These are phyloP conservation scores for Zaprionus taronus DNA, from an alignment of 1,140 invertebrate genomes.

Conservation along the genomic window DNA sequence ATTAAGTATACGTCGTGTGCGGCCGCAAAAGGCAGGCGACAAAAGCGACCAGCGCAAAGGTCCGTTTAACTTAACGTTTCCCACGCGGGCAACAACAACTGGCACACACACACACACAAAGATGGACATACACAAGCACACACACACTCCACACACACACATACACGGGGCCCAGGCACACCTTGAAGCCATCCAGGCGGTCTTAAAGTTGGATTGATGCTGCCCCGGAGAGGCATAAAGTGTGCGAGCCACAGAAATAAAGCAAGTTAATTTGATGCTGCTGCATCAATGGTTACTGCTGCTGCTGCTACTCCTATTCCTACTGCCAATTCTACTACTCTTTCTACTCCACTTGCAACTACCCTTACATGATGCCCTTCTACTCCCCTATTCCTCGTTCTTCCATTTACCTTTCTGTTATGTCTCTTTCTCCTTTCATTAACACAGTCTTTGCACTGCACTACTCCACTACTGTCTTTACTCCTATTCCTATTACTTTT, in stretches of 20 bases:
- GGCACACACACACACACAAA: slow-evolving; percentile 11
- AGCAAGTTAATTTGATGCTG: slow-evolving; percentile 32
- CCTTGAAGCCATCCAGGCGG: background rate
- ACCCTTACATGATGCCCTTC: background rate
- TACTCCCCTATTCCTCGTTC: background rate
- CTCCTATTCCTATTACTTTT: background rate
- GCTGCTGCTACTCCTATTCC: background rate
- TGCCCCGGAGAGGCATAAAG: slow-evolving; percentile 39
- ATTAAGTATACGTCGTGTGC: slow-evolving; percentile 46
- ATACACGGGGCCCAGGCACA: background rate
- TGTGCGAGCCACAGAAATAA: slow-evolving; percentile 17
- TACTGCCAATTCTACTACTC: background rate
- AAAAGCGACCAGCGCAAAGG: slow-evolving; percentile 67
- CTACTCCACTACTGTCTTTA: background rate
- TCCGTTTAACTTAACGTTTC: slow-evolving; percentile 73
- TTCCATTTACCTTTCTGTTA: background rate
- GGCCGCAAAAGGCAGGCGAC: slow-evolving; percentile 21
- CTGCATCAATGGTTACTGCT: background rate
- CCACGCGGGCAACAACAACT: slow-evolving; percentile 46
- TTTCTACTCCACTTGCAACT: too few relatives aligned
- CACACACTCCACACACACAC: slow-evolving; percentile 1
- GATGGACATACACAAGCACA: slow-evolving; percentile 6
- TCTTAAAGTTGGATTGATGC: slow-evolving; percentile 47
- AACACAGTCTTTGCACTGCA: background rate
- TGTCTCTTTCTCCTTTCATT: background rate